phyloP scores from a whole-genome alignment of 2,113 vertebrate species.

The Misgurnus mizolepis region DNA sequence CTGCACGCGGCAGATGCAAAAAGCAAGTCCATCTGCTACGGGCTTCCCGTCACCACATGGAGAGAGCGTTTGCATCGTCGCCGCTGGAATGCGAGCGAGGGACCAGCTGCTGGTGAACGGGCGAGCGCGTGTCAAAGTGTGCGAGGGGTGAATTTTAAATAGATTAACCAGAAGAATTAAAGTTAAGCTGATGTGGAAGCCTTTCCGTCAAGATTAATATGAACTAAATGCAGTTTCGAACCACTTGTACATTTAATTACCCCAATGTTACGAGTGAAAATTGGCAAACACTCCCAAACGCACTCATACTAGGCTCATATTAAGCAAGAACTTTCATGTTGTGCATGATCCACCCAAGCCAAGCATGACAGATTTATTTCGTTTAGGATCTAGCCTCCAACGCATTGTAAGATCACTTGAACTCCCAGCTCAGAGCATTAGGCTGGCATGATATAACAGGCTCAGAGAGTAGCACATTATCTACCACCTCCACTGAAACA shows the following conservation, averaged over 20 bases:
- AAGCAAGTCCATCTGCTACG: slow-evolving; percentile 98
- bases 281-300: neutral
- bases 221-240: slow-evolving; percentile 25
- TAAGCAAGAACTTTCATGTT: slow-evolving; percentile 76
- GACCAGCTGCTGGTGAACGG: slow-evolving; percentile 73
- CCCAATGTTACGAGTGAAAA: neutral
- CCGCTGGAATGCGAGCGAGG: slow-evolving; percentile 81
- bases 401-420: slow-evolving; percentile 79
- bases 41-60: slow-evolving; percentile 93
- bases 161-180: neutral
- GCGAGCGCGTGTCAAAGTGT: slow-evolving; percentile 3
- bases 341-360: slow-evolving; percentile 76
- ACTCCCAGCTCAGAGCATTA: slow-evolving; percentile 74
- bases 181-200: slow-evolving; percentile 12
- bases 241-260: slow-evolving; percentile 28
- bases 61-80: slow-evolving; percentile 82
- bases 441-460: slow-evolving; percentile 73
- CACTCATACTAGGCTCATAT: slow-evolving; percentile 17
- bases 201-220: slow-evolving; percentile 2
- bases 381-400: slow-evolving; percentile 75
- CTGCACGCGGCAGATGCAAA: slow-evolving; percentile 98
- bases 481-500: slow-evolving; percentile 70
- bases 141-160: neutral
- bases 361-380: slow-evolving; percentile 79
- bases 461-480: slow-evolving; percentile 75